Evolutionary conservation across 2,888 invertebrate species (phyloP), one percentile per base, ranked within the genome.

Genomic region (Sycophila texana): DNA sequence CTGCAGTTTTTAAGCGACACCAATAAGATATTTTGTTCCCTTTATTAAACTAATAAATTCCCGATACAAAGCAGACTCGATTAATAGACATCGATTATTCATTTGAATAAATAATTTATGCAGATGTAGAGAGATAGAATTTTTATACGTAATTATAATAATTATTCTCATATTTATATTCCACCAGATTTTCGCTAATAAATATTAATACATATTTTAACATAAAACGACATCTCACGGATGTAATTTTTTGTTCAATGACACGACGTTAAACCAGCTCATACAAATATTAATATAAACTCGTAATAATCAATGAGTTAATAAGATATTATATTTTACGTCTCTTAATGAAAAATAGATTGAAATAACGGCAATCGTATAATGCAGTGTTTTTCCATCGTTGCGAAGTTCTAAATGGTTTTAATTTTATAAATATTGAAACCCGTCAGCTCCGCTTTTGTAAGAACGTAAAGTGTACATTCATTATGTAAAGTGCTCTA

Each of bases 71-170:
- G 49, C 22, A 20, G 58, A 70, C 70, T 63, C 61, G 73, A 26
- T 74, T 65, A 68, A 65, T 74, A 20, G 74, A 63, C 57, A 74
- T 74, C 61, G 51, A 79, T 74, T 74, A 60, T 68, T 73, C 73
- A 12, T 74, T 63, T 55, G 16, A 51, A 51, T 74, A 13, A 74
- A 70, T 74, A 65, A 79, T 71, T 65, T 58, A 79, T 74, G 74
- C 30, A 39, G 55, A 74, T 71, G 58, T 65, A 70, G 74, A 65
- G 58, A 66, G 72, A 65, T 14, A 74, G 63, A 30, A 73, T 74
- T 74, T 74, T 70, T 58, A 70, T 70, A 16, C 26, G 39, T 16
- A 66, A 77, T 60, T 73, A 73, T 39, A 73, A 67, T 74, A 79
- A 79, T 70, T 74, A 74, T 78, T 72, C 55, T 39, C 26, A 22